Base-by-base conservation (phyloP, 2,113 vertebrate species). In the Cyanoderma ruficeps region DNA sequence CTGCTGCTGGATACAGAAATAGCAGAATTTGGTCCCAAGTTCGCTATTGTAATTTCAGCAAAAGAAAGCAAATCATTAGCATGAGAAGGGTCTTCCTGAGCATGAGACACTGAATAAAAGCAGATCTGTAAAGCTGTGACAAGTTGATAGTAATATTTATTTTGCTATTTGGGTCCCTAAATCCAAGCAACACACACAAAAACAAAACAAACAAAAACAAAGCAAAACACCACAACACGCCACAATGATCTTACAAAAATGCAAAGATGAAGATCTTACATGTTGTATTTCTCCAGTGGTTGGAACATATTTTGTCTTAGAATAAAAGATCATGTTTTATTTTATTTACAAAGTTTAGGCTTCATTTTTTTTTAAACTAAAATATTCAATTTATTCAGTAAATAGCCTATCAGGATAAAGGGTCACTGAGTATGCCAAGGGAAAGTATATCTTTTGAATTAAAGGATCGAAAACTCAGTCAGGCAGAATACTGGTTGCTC, bases 401-500 rank as follows among this genome's bases (percentile, higher is more conserved):
- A 94, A 82, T 56, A 93, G 41, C 55, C 91, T 82, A 81, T 75
- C 27, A 18, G 59, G 63, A 92, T 95, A 82, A 95, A 91, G 59
- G 59, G 89, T 95, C 87, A 82, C 83, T 63, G 74, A 89, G 22
- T 83, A 22, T 64, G 72, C 76, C 93, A 93, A 85, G 78, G 80
- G 91, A 95, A 93, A 93, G 89, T 84, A 74, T 84, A 94, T 90
- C 93, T 93, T 97, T 94, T 96, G 88, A 97, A 97, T 96, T 94
- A 96, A 92, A 96, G 94, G 97, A 96, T 97, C 94, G 93, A 96
- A 95, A 97, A 97, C 87, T 97, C 95, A 96, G 87, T 94, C 55
- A 94, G 89, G 95, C 96, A 96, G 75, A 97, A 97, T 89, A 84
- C 95, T 80, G 50, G 93, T 87, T 79, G 83, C 94, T 97, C 96